Evolutionary conservation across 2,797 vertebrate genomes (phyloP), one percentile per base, ranked within the genome.

Genomic region (Enoplosus armatus): DNA sequence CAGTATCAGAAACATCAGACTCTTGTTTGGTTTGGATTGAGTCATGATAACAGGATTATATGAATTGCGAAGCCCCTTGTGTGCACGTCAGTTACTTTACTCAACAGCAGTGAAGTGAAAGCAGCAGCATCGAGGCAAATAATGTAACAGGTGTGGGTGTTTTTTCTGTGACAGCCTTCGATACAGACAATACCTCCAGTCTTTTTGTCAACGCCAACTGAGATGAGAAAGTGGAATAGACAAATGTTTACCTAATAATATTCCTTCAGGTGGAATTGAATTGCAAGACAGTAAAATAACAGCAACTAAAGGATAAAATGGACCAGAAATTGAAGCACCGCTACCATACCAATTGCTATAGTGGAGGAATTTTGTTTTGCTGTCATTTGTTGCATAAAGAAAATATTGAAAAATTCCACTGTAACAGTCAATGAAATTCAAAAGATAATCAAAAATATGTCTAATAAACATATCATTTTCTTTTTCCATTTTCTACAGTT

Each of bases 11-110:
- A 29, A 39, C n/a, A 77, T 69, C 77, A 51, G 29, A 9, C 41
- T 45, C 53, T 45, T 74, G 62, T 83, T 80, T 64, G 50, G 61
- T 74, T 80, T 75, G 62, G 67, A 77, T 72, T 72, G 59, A 50
- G 33, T 54, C 31, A 10, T 20, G 75, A 80, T 59, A 53, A 77
- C 62, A 66, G 63, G 75, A 85, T 79, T 75, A 75, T 15, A 26
- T 61, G 16, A n/a, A 53, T 53, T n/a, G 51, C 64, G 72, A 56
- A 65, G 62, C 41, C 50, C 20, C 12, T 24, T 62, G 67, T 62
- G 50, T 61, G 55, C 72, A 39, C 64, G 68, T 72, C 16, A 77
- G 33, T 68, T 61, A 50, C 41, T 77, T 68, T 26, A 60, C 48
- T 74, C 51, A 66, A 9, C 51, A 20, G 48, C 56, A 33, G 50